Percentiles rank a stretch among this genome's conserved stretches.
These are phyloP conservation scores for Tiphia femorata DNA, from an alignment of 2,888 invertebrate genomes.

Conservation along the genomic window DNA sequence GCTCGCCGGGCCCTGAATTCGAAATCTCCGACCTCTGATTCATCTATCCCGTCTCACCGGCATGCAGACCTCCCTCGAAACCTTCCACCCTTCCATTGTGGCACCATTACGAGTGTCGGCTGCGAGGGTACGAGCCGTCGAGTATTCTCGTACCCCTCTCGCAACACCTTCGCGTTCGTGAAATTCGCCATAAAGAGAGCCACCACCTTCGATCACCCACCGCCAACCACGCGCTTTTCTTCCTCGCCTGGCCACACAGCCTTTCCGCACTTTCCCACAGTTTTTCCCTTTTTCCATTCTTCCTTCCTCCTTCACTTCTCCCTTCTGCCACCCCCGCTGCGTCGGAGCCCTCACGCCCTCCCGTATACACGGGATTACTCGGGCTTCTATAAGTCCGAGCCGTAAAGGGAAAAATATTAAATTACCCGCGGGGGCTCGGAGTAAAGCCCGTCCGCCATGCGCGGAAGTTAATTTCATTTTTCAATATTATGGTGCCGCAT, in stretches of 20 bases:
- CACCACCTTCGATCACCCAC: not conserved
- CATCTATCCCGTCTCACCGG: not conserved
- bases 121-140: not conserved
- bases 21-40: not conserved
- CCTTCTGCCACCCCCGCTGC: not conserved
- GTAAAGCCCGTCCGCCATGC: constrained; percentile 2
- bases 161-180: constrained; percentile 1
- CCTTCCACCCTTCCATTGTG: no score
- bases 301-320: not conserved
- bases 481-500: constrained; percentile 1
- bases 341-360: not conserved
- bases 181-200: constrained; percentile 1
- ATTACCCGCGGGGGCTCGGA: not conserved
- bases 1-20: not conserved
- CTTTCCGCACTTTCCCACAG: not conserved
- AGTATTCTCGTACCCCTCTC: no score
- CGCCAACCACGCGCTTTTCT: not conserved
- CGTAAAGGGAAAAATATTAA: constrained; percentile 2
- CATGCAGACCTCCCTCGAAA: no score
- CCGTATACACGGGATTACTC: constrained; percentile 2
- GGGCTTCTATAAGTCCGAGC: not conserved
- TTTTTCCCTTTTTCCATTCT: not conserved
- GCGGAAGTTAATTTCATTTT: constrained; percentile 3
- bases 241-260: not conserved
- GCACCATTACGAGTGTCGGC: not conserved